Conservation (phyloP, 2,888 invertebrate species). For the Drosophila kambysellisi region DNA sequence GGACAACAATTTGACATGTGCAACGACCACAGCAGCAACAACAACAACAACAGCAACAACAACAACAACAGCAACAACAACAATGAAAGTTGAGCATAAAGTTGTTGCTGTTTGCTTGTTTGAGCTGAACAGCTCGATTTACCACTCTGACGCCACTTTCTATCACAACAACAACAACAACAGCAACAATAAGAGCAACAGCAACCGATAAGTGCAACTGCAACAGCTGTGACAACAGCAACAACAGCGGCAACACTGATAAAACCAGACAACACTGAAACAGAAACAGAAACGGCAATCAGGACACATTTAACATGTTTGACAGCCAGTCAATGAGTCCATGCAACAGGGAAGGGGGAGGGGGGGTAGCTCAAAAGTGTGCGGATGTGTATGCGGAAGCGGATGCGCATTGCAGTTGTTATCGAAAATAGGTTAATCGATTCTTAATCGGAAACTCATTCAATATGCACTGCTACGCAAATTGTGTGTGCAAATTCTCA, state of each 20-base stretch:
- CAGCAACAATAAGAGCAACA: slow-evolving; percentile 21
- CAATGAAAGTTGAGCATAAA: slow-evolving; percentile 12
- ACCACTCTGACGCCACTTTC: slow-evolving; percentile 74
- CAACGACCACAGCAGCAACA: slow-evolving; percentile 41
- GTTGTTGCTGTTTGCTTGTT: slow-evolving; percentile 43
- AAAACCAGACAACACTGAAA: slow-evolving; percentile 30
- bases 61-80: slow-evolving; percentile 14
- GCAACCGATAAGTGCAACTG: slow-evolving; percentile 25
- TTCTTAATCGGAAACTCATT: slow-evolving; percentile 83
- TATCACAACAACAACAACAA: slow-evolving; percentile 64
- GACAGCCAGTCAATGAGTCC: slow-evolving; percentile 56
- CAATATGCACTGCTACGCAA: slow-evolving; percentile 81
- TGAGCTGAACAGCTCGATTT: slow-evolving; percentile 53
- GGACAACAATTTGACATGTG: slow-evolving; percentile 45
- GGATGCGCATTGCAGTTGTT: slow-evolving; percentile 83
- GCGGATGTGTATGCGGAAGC: slow-evolving; percentile 32
- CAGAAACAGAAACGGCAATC: slow-evolving; percentile 38
- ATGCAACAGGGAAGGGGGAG: too few relatives aligned
- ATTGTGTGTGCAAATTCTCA: slow-evolving; percentile 17
- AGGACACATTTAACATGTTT: slow-evolving; percentile 69
- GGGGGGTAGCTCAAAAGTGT: background rate
- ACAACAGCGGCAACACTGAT: slow-evolving; percentile 22
- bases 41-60: slow-evolving; percentile 39
- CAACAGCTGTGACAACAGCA: slow-evolving; percentile 35
- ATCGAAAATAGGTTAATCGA: slow-evolving; percentile 84